Percentiles rank a stretch among this genome's conserved stretches.
Evolutionary conservation across 2,888 invertebrate species (phyloP).

Genomic region (Pinctada fucata): DNA sequence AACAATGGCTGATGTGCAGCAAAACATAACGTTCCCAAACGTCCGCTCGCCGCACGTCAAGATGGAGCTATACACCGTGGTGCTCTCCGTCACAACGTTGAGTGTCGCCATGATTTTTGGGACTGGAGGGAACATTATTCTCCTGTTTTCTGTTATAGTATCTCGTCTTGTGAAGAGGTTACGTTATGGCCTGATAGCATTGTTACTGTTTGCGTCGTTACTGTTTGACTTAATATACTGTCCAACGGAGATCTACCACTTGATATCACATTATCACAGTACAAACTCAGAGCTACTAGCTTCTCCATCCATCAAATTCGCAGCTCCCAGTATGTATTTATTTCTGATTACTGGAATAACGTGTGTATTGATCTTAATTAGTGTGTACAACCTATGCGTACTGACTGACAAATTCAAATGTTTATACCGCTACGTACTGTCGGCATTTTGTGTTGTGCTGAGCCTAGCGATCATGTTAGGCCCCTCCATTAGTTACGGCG

Average conservation of each 20-base stretch:
- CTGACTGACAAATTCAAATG: slow-evolving; percentile 28
- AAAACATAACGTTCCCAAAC: neutral
- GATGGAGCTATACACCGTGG: slow-evolving; percentile 65
- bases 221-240: slow-evolving; percentile 65
- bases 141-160: slow-evolving; percentile 60
- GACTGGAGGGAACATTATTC: slow-evolving; percentile 60
- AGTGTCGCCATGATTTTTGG: slow-evolving; percentile 63
- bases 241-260: slow-evolving; percentile 64
- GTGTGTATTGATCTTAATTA: slow-evolving; percentile 54
- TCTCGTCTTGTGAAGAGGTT: slow-evolving; percentile 56
- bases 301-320: slow-evolving; percentile 45
- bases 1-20: neutral
- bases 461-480: slow-evolving; percentile 45
- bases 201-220: slow-evolving; percentile 59
- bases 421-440: slow-evolving; percentile 15
- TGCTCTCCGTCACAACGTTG: slow-evolving; percentile 62
- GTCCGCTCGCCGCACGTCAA: slow-evolving; percentile 7
- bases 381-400: slow-evolving; percentile 49
- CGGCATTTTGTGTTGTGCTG: slow-evolving; percentile 30
- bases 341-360: slow-evolving; percentile 56
- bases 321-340: slow-evolving; percentile 59
- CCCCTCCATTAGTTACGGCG: slow-evolving; percentile 51
- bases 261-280: slow-evolving; percentile 55
- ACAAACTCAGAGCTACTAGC: slow-evolving; percentile 35
- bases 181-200: slow-evolving; percentile 59